phyloP scores from a whole-genome alignment of 2,888 invertebrate genomes.

The Bombylius major region DNA sequence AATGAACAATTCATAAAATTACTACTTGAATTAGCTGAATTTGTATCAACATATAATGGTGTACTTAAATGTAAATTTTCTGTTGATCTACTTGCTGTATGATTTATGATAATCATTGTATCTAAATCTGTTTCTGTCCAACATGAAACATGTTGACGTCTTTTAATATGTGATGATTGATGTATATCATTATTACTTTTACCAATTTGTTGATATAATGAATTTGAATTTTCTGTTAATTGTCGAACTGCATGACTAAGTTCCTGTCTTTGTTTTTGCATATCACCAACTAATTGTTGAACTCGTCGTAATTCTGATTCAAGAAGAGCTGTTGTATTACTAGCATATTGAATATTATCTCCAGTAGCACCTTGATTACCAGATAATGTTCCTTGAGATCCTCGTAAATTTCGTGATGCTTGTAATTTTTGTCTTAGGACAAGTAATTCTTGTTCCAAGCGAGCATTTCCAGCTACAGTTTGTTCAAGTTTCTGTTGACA shows the following conservation, averaged over 20 bases:
- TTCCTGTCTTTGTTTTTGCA: constrained; percentile 75
- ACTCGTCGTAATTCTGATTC: constrained; percentile 74
- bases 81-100: constrained; percentile 41
- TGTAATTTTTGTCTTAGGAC: constrained; percentile 73
- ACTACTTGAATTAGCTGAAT: constrained; percentile 17
- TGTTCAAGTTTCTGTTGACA: constrained; percentile 67
- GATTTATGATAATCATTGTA: constrained; percentile 62
- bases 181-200: constrained; percentile 27
- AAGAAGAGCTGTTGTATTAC: constrained; percentile 51
- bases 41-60: constrained; percentile 61
- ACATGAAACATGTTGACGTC: constrained; percentile 47
- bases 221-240: constrained; percentile 68
- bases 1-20: constrained; percentile 20
- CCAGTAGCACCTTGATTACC: constrained; percentile 22
- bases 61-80: constrained; percentile 32
- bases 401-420: constrained; percentile 46
- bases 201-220: constrained; percentile 49
- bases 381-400: constrained; percentile 20
- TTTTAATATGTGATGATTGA: constrained; percentile 35
- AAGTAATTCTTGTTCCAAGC: constrained; percentile 75
- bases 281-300: constrained; percentile 70
- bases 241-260: constrained; percentile 75
- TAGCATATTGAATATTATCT: constrained; percentile 38
- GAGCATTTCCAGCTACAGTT: constrained; percentile 80
- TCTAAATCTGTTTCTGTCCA: constrained; percentile 90